Evolutionary conservation across 1,140 invertebrate genomes (phyloP), one percentile per base, ranked within the genome.

Genomic region (Nixonia krombeini): DNA sequence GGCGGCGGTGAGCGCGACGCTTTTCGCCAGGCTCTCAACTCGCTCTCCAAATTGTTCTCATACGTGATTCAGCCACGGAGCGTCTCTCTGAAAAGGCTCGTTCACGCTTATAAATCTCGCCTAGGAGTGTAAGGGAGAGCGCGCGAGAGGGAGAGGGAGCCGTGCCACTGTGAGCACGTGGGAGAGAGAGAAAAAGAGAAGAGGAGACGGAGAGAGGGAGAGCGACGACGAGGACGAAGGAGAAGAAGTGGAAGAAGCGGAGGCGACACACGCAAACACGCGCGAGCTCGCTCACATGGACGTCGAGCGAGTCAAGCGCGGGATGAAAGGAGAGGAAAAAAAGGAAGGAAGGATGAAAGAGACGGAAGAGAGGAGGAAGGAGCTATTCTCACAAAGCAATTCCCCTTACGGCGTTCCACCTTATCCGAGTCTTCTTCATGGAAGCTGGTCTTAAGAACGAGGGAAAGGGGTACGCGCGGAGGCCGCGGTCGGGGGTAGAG

Each of bases 21-120:
- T 18, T 15, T 21, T 9, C 28, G 13, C 25, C 25, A 53, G 50
- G 1, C 12, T 23, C 73, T 51, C n/a, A n/a, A n/a, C 67, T 74
- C 70, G 77, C 73, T 74, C 75, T 50, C 70, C 70, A 79, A 81
- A 81, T 80, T 76, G 79, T 81, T 78, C 73, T 77, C 74, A 74
- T 75, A 76, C 73, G 78, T 76, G 76, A 75, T 73, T 62, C 64
- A 76, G 70, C 66, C 68, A 64, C 8, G 53, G 47, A 66, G 72
- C 46, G 67, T 73, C 67, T 68, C 70, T 72, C 61, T 76, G 72
- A 77, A 79, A 77, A 50, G 67, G 67, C 71, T 79, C 69, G 68
- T 72, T 75, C 72, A 61, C 70, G 72, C 77, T 80, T 82, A 82
- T 82, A 82, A 82, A 82, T 82, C 77, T 81, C 75, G 70, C 65